Conservation (phyloP, 2,888 invertebrate genomes). For the Dicyrtomina minuta region DNA sequence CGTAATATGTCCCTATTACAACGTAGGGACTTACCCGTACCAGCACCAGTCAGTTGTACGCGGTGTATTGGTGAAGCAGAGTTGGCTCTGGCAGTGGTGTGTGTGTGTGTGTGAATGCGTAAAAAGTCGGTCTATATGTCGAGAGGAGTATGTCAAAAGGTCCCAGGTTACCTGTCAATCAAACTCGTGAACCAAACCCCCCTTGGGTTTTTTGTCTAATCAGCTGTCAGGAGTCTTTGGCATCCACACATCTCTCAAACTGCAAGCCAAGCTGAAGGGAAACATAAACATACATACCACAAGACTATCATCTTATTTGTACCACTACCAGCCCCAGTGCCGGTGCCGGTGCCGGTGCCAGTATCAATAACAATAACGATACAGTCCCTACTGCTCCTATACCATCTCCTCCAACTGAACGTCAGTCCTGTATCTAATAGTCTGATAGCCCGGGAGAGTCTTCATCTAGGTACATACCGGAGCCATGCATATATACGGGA, state of each 20-base stretch:
- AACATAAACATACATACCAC: background rate
- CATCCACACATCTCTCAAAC: constrained; percentile 50
- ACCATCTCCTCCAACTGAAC: background rate
- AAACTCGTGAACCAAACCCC: constrained; percentile 47
- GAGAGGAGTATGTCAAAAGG: constrained; percentile 51
- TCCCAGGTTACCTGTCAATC: constrained; percentile 54
- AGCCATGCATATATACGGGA: too few species aligned
- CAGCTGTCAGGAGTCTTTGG: constrained; percentile 54
- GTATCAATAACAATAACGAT: background rate
- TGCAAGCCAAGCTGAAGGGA: background rate
- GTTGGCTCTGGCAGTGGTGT: too few species aligned
- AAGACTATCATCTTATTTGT: too few species aligned
- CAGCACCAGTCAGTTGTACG: too few species aligned
- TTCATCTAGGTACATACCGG: background rate
- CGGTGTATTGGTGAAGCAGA: too few species aligned
- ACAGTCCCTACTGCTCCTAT: background rate
- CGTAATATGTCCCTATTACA: too few species aligned
- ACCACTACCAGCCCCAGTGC: too few species aligned
- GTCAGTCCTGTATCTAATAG: too few species aligned
- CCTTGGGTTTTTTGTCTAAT: constrained; percentile 54
- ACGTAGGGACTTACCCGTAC: too few species aligned
- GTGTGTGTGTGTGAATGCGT: constrained; percentile 30
- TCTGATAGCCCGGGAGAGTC: too few species aligned
- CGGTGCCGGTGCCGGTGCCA: too few species aligned
- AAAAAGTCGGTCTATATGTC: constrained; percentile 41